Evolutionary conservation across 2,888 invertebrate species (phyloP), one percentile per base, ranked within the genome.

Genomic region (Pimpla rufipes): DNA sequence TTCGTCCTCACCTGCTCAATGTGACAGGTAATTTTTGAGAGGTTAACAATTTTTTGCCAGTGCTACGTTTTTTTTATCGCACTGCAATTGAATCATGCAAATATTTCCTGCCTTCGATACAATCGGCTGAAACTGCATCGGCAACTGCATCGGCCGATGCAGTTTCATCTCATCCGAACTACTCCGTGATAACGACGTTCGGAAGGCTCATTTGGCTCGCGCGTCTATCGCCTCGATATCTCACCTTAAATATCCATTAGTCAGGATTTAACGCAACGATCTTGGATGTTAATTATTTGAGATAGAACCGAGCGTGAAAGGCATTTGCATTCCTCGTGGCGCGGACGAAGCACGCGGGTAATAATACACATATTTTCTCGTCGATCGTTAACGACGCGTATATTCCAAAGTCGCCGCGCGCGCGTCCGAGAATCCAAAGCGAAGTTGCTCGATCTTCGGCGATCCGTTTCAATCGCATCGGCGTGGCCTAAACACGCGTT

Each of bases 291-390:
- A 64, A 75, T 75, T 64, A 64, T 75, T 75, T 64, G 52, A 52
- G 47, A 35, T 50, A 50, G 50, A 47, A 50, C 29, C 62, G 64
- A 64, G 21, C 37, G 64, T 52, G 8, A 75, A 75, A 75, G 5
- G 64, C 40, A 23, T 29, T 64, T 16, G 50, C 64, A 50, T 75
- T 64, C 50, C 74, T 45, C 13, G 18, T 40, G 40, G 16, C 29
- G 29, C 29, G 29, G n/a, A 1, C 74, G 47, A 73, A 62, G 64
- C 21, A 11, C 37, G 37, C 16, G 1, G 50, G 50, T 64, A 64
- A 64, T 75, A 64, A 75, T 75, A 75, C 29, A 29, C 29, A 29
- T 40, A 75, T 50, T 75, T 75, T 75, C 23, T 13, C 74, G 55
- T 16, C 45, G 59, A 37, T 21, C 47, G 50, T 74, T 59, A 73